Conservation (phyloP, 2,113 vertebrate genomes). For the Aramus guarauna region DNA sequence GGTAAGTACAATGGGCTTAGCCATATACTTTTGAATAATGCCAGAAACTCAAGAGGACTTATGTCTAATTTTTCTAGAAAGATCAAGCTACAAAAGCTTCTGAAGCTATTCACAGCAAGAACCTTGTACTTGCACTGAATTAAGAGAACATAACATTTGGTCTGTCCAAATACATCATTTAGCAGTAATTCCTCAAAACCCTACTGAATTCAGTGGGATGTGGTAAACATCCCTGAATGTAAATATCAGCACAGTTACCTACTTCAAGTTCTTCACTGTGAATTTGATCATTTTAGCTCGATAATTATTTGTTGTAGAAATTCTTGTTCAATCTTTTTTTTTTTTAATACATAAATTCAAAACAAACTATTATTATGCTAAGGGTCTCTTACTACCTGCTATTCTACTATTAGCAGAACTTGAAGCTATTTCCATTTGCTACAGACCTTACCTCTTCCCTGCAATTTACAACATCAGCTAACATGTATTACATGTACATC, state of each 20-base stretch:
- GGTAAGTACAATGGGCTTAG: not conserved
- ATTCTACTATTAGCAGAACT: not conserved
- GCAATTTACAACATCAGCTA: not conserved
- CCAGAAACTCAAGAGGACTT: not conserved
- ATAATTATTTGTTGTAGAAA: not conserved
- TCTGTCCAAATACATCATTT: not conserved
- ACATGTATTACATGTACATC: too few relatives aligned
- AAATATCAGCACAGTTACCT: not conserved
- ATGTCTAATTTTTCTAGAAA: not conserved
- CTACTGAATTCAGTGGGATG: not conserved
- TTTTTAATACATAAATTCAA: not conserved
- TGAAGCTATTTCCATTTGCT: not conserved
- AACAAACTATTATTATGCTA: not conserved
- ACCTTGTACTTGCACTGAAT: not conserved
- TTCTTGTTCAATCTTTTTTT: not conserved
- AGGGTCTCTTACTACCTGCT: not conserved
- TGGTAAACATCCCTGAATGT: not conserved
- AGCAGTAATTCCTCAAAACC: not conserved
- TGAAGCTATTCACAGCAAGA: not conserved
- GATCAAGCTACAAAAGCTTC: not conserved
- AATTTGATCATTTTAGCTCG: not conserved
- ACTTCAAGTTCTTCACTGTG: not conserved
- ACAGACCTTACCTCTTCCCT: not conserved
- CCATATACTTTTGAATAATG: not conserved
- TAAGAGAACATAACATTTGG: not conserved